Evolutionary conservation across 1,140 invertebrate species (phyloP), one percentile per base, ranked within the genome.

Genomic region (Oedothorax gibbosus): DNA sequence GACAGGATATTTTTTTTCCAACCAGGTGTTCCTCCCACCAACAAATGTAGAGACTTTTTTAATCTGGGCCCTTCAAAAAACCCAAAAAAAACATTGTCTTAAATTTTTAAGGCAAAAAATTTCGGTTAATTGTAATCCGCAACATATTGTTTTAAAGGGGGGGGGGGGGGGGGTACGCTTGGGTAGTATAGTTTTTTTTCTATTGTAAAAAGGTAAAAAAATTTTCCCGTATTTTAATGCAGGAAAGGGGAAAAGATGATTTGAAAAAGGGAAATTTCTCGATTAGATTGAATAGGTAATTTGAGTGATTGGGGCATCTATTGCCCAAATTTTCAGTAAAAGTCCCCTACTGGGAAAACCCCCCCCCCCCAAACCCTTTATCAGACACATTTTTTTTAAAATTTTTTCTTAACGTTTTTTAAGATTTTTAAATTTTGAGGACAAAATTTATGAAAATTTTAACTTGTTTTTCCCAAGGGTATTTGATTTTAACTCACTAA

Each of bases 41-140:
- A 60, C n/a, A 66, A 54, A 56, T 35, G 20, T 21, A n/a, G 12
- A 68, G 78, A 81, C 78, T n/a, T 81, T 81, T 81, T 53, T 57
- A n/a, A 57, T 49, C 54, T 71, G 66, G 21, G 51, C 65, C 66
- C 66, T 77, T 77, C 21, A 65, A 77, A 77, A 12, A 51, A 35
- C 35, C 35, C 35, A n/a, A n/a, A 35, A 35, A 51, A 77, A 51
- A n/a, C 21, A 64, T 77, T 77, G 60, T 77, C 50, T 77, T 77
- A 9, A 18, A 49, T 77, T 51, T 50, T 75, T 56, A 75, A 57
- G 54, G 54, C 12, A 71, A 20, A 71, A 53, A 50, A 71, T 71
- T 35, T 71, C 51, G 51, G 51, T 53, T 53, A 68, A 53, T 7
- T 18, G 56, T 75, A 75, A 75, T 75, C 56, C 18, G 12, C 18